These are phyloP conservation scores for Mus spicilegus DNA, from an alignment of 2,113 vertebrate species.

Conservation along the genomic window DNA sequence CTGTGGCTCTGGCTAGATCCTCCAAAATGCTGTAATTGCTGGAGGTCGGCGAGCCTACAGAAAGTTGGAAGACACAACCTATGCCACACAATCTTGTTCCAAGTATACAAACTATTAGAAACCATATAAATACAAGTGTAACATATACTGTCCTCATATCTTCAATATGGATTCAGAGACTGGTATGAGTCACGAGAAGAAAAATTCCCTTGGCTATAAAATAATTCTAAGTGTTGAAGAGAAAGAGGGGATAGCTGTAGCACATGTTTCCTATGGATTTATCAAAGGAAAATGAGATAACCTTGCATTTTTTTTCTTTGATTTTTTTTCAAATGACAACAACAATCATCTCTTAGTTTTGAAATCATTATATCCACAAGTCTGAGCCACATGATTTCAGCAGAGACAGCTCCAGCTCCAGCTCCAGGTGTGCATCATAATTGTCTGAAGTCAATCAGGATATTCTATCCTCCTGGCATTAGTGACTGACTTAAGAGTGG, in stretches of 20 bases:
- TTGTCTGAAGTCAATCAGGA: constrained; percentile 58
- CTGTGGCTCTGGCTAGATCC: neutral
- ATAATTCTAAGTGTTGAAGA: constrained; percentile 24
- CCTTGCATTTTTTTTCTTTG: neutral
- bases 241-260: constrained; percentile 9
- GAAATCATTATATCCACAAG: constrained; percentile 16
- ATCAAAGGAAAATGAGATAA: neutral
- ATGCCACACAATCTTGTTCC: constrained; percentile 2
- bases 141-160: neutral
- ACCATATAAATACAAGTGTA: constrained; percentile 11
- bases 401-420: constrained; percentile 51
- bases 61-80: constrained; percentile 24
- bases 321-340: neutral
- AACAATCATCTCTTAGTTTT: constrained; percentile 16
- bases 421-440: constrained; percentile 50
- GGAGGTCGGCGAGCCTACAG: neutral
- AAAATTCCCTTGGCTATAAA: constrained; percentile 58
- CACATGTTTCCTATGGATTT: neutral
- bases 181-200: neutral
- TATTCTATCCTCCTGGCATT: constrained; percentile 36
- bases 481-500: neutral
- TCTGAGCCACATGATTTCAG: constrained; percentile 36
- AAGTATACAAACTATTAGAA: constrained; percentile 44
- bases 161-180: constrained; percentile 7
- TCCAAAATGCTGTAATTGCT: constrained; percentile 51